Evolutionary conservation across 2,113 vertebrate species (phyloP).

Genomic region (Axis porcinus): DNA sequence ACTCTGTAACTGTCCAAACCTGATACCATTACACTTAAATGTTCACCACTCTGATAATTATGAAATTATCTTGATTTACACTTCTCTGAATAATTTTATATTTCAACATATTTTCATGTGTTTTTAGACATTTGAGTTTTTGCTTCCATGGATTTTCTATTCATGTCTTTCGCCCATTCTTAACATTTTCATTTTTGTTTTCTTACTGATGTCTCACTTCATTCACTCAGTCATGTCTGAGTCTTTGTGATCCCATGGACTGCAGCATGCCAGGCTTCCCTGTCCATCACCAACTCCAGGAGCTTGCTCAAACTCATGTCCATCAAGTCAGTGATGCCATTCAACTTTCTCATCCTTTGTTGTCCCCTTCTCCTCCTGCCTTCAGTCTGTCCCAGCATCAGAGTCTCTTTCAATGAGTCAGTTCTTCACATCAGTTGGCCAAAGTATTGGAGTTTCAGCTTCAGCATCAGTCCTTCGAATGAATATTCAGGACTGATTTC

Average conservation of each 20-base stretch:
- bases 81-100: background rate
- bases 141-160: background rate
- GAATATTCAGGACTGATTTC: background rate
- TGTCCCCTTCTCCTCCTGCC: background rate
- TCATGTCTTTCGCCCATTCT: background rate
- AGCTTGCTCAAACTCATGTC: background rate
- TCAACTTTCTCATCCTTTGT: background rate
- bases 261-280: background rate
- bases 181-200: conserved; percentile 1
- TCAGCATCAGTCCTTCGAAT: background rate
- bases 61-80: background rate
- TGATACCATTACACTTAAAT: background rate
- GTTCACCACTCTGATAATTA: background rate
- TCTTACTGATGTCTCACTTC: background rate
- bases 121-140: background rate
- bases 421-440: background rate
- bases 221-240: background rate
- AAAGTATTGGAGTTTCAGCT: background rate
- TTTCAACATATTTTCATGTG: background rate
- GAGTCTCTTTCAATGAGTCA: background rate
- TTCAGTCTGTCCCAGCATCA: background rate
- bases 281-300: background rate
- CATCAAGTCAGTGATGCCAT: background rate
- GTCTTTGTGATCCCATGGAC: background rate
- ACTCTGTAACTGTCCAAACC: background rate